A percentile compares a stretch with the other conserved stretches of the same genome.
phyloP scores from a whole-genome alignment of 2,797 vertebrate species.

The Acipenser oxyrinchus region DNA sequence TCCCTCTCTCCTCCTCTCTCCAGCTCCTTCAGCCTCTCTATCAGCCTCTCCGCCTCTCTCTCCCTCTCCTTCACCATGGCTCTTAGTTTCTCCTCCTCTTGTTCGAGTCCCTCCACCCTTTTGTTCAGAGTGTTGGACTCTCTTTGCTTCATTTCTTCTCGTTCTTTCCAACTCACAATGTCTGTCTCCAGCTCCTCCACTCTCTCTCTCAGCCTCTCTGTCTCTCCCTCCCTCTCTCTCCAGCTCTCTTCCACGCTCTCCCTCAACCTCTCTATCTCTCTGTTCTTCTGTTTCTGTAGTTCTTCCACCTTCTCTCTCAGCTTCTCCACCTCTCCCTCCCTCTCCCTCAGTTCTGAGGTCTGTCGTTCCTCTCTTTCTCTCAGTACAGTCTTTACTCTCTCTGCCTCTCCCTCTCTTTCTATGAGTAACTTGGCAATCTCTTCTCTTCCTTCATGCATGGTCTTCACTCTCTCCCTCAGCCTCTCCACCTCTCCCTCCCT shows the following conservation, averaged over 20 bases:
- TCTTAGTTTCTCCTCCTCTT: slow-evolving; percentile 27
- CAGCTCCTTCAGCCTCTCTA: slow-evolving; percentile 33
- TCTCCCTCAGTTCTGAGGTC: slow-evolving; percentile 16
- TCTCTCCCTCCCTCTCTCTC: slow-evolving; percentile 25
- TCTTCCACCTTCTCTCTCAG: slow-evolving; percentile 21
- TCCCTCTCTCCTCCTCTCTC: slow-evolving; percentile 32
- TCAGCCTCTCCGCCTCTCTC: slow-evolving; percentile 38
- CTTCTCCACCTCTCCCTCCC: slow-evolving; percentile 26
- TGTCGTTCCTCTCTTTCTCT: slow-evolving; percentile 20
- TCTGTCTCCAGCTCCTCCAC: slow-evolving; percentile 27
- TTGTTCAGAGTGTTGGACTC: not conserved
- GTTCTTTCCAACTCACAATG: slow-evolving; percentile 21
- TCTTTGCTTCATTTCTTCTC: slow-evolving; percentile 35
- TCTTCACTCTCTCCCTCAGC: no score
- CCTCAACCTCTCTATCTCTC: slow-evolving; percentile 33
- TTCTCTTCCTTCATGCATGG: no score
- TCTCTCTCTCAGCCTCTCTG: slow-evolving; percentile 21
- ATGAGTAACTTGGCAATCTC: no score
- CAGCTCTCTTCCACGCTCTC: slow-evolving; percentile 15
- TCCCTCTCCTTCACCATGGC: slow-evolving; percentile 39
- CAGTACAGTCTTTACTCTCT: slow-evolving; percentile 21
- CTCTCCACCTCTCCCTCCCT: no score
- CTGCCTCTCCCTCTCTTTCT: slow-evolving; percentile 23
- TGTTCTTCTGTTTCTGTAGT: slow-evolving; percentile 27
- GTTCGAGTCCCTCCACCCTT: not conserved